Percentiles rank a stretch among this genome's conserved stretches.
Conservation (phyloP, 2,888 invertebrate genomes). For the Hecatera dysodea region DNA sequence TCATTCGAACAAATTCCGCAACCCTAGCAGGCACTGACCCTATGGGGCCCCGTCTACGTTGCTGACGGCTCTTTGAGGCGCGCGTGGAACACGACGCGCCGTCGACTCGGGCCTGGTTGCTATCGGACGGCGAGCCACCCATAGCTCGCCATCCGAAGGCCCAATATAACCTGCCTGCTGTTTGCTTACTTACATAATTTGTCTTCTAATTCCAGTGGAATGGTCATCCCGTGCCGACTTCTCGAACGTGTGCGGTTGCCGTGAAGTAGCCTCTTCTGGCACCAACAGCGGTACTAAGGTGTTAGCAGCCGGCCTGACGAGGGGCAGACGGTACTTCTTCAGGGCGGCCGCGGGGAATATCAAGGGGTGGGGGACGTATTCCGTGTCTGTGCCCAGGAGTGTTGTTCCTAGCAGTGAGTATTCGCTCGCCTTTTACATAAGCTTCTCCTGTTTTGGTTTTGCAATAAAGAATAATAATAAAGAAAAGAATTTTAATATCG, state of each 20-base stretch:
- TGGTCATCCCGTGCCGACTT: slow-evolving; percentile 98
- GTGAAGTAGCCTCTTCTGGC: slow-evolving; percentile 91
- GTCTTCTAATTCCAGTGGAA: slow-evolving; percentile 92
- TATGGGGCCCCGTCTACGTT: too few species aligned
- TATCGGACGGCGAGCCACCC: too few species aligned
- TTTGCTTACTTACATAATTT: neutral
- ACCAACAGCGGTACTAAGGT: slow-evolving; percentile 86
- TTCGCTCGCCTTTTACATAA: too few species aligned
- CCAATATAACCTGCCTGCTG: neutral
- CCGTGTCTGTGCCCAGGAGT: slow-evolving; percentile 94
- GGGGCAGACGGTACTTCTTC: slow-evolving; percentile 97
- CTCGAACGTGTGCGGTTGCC: slow-evolving; percentile 94
- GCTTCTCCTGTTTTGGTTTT: too few species aligned
- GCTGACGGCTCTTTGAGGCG: too few species aligned
- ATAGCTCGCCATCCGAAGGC: too few species aligned
- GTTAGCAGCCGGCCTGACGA: slow-evolving; percentile 93
- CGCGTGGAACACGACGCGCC: too few species aligned
- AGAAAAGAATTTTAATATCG: too few species aligned
- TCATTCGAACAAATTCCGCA: too few species aligned
- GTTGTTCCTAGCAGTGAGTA: slow-evolving; percentile 97
- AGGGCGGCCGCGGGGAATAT: slow-evolving; percentile 98
- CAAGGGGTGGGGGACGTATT: slow-evolving; percentile 96
- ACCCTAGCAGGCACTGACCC: too few species aligned
- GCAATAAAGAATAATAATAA: too few species aligned
- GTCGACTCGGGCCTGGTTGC: too few species aligned